Evolutionary conservation across 2,113 vertebrate genomes (phyloP).

Genomic region (Myotis brandtii): DNA sequence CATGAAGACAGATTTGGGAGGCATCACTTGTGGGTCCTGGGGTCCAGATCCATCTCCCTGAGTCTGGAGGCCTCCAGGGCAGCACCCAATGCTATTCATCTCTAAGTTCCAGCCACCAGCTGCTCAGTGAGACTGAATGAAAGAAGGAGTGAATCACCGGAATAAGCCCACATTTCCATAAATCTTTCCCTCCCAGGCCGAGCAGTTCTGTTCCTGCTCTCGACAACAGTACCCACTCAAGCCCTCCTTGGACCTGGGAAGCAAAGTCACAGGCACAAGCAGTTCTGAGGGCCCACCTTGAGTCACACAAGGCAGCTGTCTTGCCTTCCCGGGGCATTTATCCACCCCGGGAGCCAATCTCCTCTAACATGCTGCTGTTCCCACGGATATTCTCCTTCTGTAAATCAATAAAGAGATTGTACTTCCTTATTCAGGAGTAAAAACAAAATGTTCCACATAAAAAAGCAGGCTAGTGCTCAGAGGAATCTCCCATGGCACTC

Average conservation of each 20-base stretch:
- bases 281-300: not conserved
- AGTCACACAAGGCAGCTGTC: not conserved
- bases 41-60: not conserved
- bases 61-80: not conserved
- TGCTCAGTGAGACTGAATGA: not conserved
- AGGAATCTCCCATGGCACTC: not conserved
- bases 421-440: constrained; percentile 43
- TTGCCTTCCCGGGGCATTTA: not conserved
- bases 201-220: not conserved
- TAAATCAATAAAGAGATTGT: constrained; percentile 18
- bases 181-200: not conserved
- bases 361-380: constrained; percentile 25
- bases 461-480: not conserved
- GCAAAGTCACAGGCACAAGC: not conserved
- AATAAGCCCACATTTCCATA: not conserved
- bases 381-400: not conserved
- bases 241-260: not conserved
- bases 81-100: not conserved
- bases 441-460: constrained; percentile 50
- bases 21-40: not conserved
- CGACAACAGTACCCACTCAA: not conserved
- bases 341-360: not conserved
- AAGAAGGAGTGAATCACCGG: not conserved
- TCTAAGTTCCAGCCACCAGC: not conserved
- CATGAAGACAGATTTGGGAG: not conserved